These are phyloP conservation scores for Tachycineta bicolor DNA, from an alignment of 2,113 vertebrate species.

Conservation along the genomic window DNA sequence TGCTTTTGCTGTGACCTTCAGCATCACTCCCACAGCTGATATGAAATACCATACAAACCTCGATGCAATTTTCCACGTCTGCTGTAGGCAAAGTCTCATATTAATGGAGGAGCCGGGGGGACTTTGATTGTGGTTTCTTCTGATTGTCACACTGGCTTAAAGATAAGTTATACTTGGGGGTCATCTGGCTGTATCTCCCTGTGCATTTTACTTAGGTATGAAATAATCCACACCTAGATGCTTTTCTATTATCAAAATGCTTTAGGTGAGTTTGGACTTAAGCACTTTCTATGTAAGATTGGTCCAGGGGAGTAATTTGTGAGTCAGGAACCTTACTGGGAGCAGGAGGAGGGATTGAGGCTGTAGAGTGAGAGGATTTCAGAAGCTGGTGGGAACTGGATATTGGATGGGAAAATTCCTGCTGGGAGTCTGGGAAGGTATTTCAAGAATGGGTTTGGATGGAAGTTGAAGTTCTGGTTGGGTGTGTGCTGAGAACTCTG, in stretches of 20 bases:
- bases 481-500: background rate
- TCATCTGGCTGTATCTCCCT: background rate
- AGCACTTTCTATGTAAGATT: background rate
- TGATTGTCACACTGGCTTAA: conserved; percentile 37
- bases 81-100: conserved; percentile 20
- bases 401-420: background rate
- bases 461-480: background rate
- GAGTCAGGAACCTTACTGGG: background rate
- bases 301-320: background rate
- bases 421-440: background rate
- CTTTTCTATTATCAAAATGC: background rate
- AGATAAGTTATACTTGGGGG: conserved; percentile 1
- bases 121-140: conserved; percentile 32
- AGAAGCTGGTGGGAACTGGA: background rate
- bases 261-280: conserved; percentile 9
- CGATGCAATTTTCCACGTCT: conserved; percentile 8
- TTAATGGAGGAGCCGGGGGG: conserved; percentile 31
- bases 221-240: background rate
- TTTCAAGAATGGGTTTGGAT: background rate
- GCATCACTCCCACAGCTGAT: background rate
- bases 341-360: background rate
- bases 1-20: conserved; percentile 44
- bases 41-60: background rate
- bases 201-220: background rate
- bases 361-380: background rate